A percentile compares a stretch with the other conserved stretches of the same genome.
Conservation (phyloP, 2,797 vertebrate species). For the Chromis chromis region DNA sequence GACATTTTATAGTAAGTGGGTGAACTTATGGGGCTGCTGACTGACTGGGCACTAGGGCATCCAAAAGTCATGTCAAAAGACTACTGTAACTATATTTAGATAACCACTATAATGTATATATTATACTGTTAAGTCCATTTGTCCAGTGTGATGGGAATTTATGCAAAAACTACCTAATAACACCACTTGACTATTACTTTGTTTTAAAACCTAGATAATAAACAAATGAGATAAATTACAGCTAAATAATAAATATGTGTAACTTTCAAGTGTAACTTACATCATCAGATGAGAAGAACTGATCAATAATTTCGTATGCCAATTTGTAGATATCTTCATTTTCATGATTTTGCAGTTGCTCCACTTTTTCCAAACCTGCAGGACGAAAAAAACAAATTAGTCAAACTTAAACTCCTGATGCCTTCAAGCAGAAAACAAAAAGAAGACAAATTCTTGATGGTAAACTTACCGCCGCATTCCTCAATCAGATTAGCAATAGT, state of each 20-base stretch:
- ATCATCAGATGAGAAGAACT: conserved; percentile 99
- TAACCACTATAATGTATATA: too few species aligned
- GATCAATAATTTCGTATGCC: conserved; percentile 99
- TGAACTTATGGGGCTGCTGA: background rate
- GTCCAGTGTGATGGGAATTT: background rate
- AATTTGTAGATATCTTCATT: conserved; percentile 99
- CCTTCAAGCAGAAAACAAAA: background rate
- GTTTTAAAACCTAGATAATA: background rate
- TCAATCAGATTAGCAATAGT: conserved; percentile 98
- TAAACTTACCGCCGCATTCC: conserved; percentile 93
- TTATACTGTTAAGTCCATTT: too few species aligned
- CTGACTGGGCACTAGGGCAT: too few species aligned
- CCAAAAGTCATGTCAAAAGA: too few species aligned
- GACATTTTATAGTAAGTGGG: background rate
- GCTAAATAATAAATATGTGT: background rate
- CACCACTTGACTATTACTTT: background rate
- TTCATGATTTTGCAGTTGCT: conserved; percentile 98
- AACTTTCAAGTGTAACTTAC: conserved; percentile 57
- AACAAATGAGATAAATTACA: background rate
- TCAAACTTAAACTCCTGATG: background rate
- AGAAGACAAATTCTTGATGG: background rate
- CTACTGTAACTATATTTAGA: too few species aligned
- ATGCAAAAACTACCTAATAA: too few species aligned
- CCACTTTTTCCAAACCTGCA: conserved; percentile 97
- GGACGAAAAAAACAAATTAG: background rate